Conservation (phyloP, 2,113 vertebrate species). For the Ginglymostoma cirratum region DNA sequence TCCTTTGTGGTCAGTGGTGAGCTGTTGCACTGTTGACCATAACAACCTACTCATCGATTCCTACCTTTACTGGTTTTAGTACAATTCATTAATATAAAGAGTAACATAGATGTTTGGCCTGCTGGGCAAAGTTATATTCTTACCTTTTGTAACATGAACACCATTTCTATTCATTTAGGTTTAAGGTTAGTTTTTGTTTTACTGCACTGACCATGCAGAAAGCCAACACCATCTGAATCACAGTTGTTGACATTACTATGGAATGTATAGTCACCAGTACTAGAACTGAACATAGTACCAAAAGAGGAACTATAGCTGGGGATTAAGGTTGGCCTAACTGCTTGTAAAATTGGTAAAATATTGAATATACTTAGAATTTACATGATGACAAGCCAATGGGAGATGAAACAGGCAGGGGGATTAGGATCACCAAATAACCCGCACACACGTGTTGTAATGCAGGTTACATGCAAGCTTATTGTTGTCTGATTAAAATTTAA, state of each 20-base stretch:
- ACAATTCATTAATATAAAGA: background rate
- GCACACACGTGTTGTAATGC: too few relatives aligned
- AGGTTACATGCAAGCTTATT: too few relatives aligned
- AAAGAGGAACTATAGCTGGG: background rate
- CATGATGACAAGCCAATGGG: background rate
- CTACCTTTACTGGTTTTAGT: background rate
- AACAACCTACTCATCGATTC: background rate
- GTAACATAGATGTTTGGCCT: background rate
- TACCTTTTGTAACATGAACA: background rate
- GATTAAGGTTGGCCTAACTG: background rate
- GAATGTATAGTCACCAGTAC: background rate
- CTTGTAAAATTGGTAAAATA: background rate
- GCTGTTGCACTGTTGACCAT: too few relatives aligned
- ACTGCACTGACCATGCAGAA: background rate
- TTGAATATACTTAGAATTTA: background rate
- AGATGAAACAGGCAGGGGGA: too few relatives aligned
- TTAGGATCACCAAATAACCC: too few relatives aligned
- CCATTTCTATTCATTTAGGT: background rate
- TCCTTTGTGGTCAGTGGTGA: too few relatives aligned
- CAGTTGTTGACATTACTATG: background rate
- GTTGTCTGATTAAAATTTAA: too few relatives aligned
- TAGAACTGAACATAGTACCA: background rate
- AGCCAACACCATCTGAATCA: background rate
- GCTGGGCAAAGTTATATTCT: background rate
- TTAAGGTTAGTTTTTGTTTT: background rate